These are phyloP conservation scores for Bombus sibiricus DNA, from an alignment of 1,140 invertebrate genomes.

Conservation along the genomic window DNA sequence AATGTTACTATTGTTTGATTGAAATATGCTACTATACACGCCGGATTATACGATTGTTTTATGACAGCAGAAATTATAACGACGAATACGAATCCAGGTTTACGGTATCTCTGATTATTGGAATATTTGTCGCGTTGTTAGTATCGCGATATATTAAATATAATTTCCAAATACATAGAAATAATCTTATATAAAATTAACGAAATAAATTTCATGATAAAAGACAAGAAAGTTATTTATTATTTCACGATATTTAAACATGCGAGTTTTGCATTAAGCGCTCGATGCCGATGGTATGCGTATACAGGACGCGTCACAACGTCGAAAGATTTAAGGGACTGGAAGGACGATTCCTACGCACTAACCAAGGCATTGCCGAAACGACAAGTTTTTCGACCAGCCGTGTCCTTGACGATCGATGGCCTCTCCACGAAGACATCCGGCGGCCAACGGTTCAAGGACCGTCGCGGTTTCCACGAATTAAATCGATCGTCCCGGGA, in stretches of 20 bases:
- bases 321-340: constrained; percentile 21
- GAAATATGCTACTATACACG: no score
- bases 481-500: constrained; percentile 43
- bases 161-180: no score
- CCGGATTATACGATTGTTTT: no score
- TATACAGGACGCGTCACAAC: not conserved
- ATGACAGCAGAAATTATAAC: no score
- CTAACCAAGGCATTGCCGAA: constrained; percentile 44
- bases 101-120: no score
- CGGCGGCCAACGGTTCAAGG: constrained; percentile 42
- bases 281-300: not conserved
- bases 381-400: constrained; percentile 57
- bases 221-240: not conserved
- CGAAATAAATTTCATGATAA: not conserved
- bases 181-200: not conserved
- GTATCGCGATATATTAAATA: no score
- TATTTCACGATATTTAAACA: not conserved
- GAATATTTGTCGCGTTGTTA: no score
- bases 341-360: constrained; percentile 33
- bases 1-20: no score
- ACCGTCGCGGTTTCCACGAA: constrained; percentile 34
- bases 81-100: no score
- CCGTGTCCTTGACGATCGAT: constrained; percentile 58
- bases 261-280: not conserved
- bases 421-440: constrained; percentile 36